Base-by-base conservation (phyloP, 2,797 vertebrate genomes). In the Amblyraja radiata region DNA sequence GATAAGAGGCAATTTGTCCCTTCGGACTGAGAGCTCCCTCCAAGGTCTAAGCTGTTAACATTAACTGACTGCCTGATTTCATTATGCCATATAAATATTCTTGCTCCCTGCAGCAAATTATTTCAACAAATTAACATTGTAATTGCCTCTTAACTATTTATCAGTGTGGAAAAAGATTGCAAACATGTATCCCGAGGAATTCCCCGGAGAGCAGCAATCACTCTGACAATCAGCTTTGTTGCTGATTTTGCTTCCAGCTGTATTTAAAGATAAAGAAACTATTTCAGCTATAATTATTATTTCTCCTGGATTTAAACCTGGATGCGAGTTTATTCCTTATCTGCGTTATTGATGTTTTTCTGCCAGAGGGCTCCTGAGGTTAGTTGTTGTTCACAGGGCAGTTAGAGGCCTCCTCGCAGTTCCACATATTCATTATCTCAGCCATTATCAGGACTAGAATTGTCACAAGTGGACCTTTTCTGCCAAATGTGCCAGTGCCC, bases 71-170 rank as follows among this genome's bases (percentile, higher is more conserved):
- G 95, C 61, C 93, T 94, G 96, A 95, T 95, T 95, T 88, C 93
- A 95, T 96, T 95, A 94, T 93, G 94, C 95, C 93, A 21, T 6
- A 95, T 77, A 16, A 11, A 2, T 54, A 0, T 94, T 93, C 93
- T 93, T 74, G 81, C 90, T 94, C 94, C 95, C 95, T 95, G 96
- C 0, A 94, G 94, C 93, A 93, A 94, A 94, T 95, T 95, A 96
- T 90, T 65, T 94, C 96, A 93, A 93, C 97, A 98, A 97, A 99
- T 98, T 99, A 98, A 97, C 98, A 97, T 97, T 94, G 95, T 98
- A 99, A 99, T 98, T 98, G 98, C 97, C 96, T 98, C 97, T 97
- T 97, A 96, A 95, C 95, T 96, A 95, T 95, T 96, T 95, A 95
- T 96, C 96, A 61, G 90, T 8, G 79, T 77, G 93, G 93, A 93